These are phyloP conservation scores for Norana najaformis DNA, from an alignment of 2,888 invertebrate genomes.

Conservation along the genomic window DNA sequence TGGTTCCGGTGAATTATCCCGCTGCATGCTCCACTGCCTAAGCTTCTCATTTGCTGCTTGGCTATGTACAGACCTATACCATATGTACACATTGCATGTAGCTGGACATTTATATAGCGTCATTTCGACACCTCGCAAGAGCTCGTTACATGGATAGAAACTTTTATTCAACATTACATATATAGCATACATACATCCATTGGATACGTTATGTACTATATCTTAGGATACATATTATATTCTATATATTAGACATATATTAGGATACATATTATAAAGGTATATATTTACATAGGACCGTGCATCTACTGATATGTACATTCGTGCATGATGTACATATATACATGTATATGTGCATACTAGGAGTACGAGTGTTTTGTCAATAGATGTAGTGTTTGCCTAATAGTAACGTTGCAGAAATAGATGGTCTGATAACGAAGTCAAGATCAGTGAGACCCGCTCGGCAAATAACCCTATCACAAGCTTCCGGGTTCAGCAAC, in stretches of 20 bases:
- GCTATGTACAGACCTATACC: not conserved
- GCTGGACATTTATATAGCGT: not conserved
- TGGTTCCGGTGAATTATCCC: no score
- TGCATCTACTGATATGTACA: no score
- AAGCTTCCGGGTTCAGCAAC: not conserved
- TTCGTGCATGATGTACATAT: no score
- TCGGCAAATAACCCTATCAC: not conserved
- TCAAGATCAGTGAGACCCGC: not conserved
- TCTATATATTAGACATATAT: no score
- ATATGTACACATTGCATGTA: not conserved
- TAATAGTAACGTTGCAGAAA: not conserved
- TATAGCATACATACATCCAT: no score
- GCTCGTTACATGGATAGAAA: not conserved
- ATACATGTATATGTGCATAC: not conserved
- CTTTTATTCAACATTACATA: no score
- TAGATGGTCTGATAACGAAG: not conserved
- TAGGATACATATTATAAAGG: no score
- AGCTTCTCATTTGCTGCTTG: not conserved
- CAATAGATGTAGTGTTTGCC: not conserved
- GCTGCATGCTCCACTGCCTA: not conserved
- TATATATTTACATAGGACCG: no score
- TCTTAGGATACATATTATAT: no score
- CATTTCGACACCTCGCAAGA: not conserved
- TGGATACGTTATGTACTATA: no score
- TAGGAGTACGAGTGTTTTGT: not conserved